These are phyloP conservation scores for Drosophila bunnanda DNA, from an alignment of 2,888 invertebrate genomes.

Conservation along the genomic window DNA sequence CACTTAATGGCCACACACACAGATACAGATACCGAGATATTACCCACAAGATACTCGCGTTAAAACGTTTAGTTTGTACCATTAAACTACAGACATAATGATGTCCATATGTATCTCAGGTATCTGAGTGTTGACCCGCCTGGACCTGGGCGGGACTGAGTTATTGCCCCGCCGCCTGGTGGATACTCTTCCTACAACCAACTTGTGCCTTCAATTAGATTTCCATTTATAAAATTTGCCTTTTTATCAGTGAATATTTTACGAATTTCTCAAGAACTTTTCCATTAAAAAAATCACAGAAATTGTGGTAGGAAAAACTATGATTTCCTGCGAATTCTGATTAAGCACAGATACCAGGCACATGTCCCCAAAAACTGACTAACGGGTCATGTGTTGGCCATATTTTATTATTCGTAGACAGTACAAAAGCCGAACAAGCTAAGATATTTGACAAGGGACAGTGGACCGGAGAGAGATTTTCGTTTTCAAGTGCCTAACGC, in stretches of 20 bases:
- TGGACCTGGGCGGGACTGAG: neutral
- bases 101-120: conserved; percentile 12
- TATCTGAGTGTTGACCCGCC: conserved; percentile 63
- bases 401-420: conserved; percentile 56
- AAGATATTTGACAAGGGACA: conserved; percentile 53
- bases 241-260: conserved; percentile 8
- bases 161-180: neutral
- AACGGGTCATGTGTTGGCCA: conserved; percentile 74
- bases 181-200: conserved; percentile 1
- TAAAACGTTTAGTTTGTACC: conserved; percentile 69
- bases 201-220: neutral
- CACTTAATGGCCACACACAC: conserved; percentile 61
- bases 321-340: conserved; percentile 52
- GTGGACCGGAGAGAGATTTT: conserved; percentile 33
- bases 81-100: conserved; percentile 62
- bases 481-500: conserved; percentile 68
- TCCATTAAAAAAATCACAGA: conserved; percentile 23
- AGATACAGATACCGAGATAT: conserved; percentile 15
- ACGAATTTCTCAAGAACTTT: conserved; percentile 35
- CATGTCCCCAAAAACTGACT: conserved; percentile 39
- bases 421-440: conserved; percentile 40
- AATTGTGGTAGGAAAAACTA: conserved; percentile 13
- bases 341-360: conserved; percentile 33
- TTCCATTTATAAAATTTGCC: neutral
- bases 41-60: conserved; percentile 31